A percentile compares a stretch with the other conserved stretches of the same genome.
These are phyloP conservation scores for Drosophila eohydei DNA, from an alignment of 2,888 invertebrate species.

Conservation along the genomic window DNA sequence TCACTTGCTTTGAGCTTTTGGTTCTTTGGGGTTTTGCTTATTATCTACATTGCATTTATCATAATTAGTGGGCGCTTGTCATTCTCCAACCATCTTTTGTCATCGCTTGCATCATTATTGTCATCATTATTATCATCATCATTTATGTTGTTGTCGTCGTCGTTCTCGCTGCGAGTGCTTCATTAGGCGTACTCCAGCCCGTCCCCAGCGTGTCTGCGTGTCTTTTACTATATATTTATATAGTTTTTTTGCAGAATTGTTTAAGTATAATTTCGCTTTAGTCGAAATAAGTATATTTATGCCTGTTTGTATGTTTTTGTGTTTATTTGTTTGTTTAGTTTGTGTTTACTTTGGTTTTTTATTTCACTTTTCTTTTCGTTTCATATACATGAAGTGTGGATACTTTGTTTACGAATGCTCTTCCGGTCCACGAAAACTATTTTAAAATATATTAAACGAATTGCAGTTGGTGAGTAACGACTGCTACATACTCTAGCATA, in stretches of 20 bases:
- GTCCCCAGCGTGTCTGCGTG: constrained; percentile 10
- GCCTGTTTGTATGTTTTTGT: constrained; percentile 2
- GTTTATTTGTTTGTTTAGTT: constrained; percentile 20
- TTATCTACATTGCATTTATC: constrained; percentile 63
- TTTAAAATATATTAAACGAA: not conserved
- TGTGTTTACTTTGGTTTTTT: constrained; percentile 33
- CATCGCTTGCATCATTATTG: constrained; percentile 26
- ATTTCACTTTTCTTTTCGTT: not conserved
- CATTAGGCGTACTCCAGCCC: constrained; percentile 14
- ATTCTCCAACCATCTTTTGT: constrained; percentile 31
- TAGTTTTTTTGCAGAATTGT: constrained; percentile 6
- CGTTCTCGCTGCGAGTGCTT: not conserved
- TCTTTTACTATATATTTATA: constrained; percentile 3
- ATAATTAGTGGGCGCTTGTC: constrained; percentile 58
- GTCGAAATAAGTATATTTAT: not conserved
- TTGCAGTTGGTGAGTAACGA: not conserved
- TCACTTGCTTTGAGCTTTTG: constrained; percentile 32
- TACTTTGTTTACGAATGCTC: constrained; percentile 17
- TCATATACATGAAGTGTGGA: not conserved
- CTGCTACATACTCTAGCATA: not conserved
- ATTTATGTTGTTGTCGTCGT: not conserved
- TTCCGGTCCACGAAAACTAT: constrained; percentile 10
- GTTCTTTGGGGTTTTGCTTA: constrained; percentile 19
- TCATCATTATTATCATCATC: constrained; percentile 15
- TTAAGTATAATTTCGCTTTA: constrained; percentile 10